Base-by-base conservation (phyloP, 2,113 vertebrate genomes). In the Prinia subflava region DNA sequence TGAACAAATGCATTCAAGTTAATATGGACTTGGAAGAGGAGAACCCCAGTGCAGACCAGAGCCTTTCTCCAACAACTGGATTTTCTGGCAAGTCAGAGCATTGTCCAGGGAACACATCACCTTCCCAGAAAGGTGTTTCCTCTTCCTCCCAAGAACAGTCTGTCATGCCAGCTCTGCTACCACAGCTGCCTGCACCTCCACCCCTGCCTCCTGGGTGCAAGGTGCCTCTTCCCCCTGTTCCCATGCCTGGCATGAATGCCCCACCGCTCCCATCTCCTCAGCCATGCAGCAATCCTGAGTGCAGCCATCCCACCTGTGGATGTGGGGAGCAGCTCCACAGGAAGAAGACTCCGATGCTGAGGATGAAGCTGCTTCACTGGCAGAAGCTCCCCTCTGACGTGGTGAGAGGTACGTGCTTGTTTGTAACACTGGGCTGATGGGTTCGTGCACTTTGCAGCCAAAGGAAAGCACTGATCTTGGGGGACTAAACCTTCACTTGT, bases 361-460 rank as follows among this genome's bases (percentile, higher is more conserved):
- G 98, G 92, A 99, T 99, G 99, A 99, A 99, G 90, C 96, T 98
- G 56, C 97, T 99, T 21, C 99, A 99, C 97, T 99, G 99, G 99
- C 99, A 99, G 97, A 99, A 99, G 90, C 97, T 99, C 37, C 97
- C 98, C 2, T 95, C 96, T 47, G 98, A 96, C 0, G 88, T 98
- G 35, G 98, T 98, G 33, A 98, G 97, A 79, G 98, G 99, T 99
- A 97, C 95, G 97, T 94, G 57, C 60, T n/a, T 67, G 25, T 22
- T 90, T 64, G 19, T 89, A 31, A 55, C 4, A 1, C 67, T 22
- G 56, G 39, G n/a, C 18, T 60, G 10, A 13, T 24, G 0, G 1
- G 19, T 33, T 84, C 3, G 0, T 44, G 91, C 49, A 4, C 31
- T 60, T 56, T 0, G 3, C 18, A 16, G 50, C 39, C 62, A 33